Evolutionary conservation across 2,113 vertebrate species (phyloP), one percentile per base, ranked within the genome.

Genomic region (Apus apus): DNA sequence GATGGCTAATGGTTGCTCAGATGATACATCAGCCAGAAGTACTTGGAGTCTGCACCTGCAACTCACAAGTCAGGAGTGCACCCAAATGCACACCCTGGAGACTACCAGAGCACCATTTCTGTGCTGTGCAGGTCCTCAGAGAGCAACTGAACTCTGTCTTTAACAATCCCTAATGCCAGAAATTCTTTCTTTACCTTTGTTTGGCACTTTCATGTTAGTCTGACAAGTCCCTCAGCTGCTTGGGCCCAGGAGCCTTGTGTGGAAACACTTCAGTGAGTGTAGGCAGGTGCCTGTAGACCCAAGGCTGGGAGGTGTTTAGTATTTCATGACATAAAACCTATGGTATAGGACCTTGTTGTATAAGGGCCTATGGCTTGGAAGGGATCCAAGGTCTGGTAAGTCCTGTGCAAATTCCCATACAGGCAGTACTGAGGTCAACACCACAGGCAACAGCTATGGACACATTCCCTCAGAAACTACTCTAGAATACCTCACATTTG

Each of bases 241-340:
- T 34, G 51, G 32, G 17, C 26, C 18, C 53, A 23, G 32, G 11
- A 76, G 13, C 17, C 15, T 19, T 15, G 3, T 45, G 54, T 3
- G 0, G 26, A 67, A 75, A 60, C 9, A 0, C 40, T 73, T 54
- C 40, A 46, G 36, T 34, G 46, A 50, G 21, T 5, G 15, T 2
- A 46, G 25, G 51, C 9, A 74, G 26, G 18, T 36, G 12, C 56
- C 46, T 29, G 11, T 43, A 71, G n/a, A 60, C 25, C 30, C 17
- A 27, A 53, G 29, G 30, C 1, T 2, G 30, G 14, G 9, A 65
- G 4, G 1, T 34, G 8, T 2, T 22, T 27, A 27, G 34, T 16
- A 36, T 64, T 67, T 76, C 34, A 38, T 27, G 30, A 50, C 46
- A 64, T 5, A 50, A 27, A 84, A 56, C 8, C 6, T 68, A 20